Base-by-base conservation (phyloP, 2,888 invertebrate species). In the Melinopterus prodromus region DNA sequence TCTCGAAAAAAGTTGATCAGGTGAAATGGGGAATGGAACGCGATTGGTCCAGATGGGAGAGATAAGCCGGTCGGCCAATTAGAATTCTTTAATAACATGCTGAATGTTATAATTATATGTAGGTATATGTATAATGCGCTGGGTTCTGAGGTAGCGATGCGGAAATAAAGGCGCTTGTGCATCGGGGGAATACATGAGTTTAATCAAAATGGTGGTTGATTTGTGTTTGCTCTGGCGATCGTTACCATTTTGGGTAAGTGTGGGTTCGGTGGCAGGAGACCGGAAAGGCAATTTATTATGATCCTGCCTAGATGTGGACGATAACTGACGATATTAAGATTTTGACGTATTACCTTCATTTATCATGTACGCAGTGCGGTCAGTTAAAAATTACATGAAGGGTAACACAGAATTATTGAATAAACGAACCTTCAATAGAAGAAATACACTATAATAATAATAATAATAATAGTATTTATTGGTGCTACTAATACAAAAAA, bases 11-110 rank as follows among this genome's bases (percentile, higher is more conserved):
- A 53, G 12, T 3, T 12, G 5, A 3, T 9, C 53, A 53, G 9
- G 53, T 53, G 53, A 53, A 53, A 53, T 53, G 53, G 53, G 53
- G 53, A 53, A 53, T 53, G 53, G 53, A 53, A 53, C 53, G 53
- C 53, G 53, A 53, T 53, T 53, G 53, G 53, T 53, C 53, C 9
- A 12, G 53, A 12, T 53, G 53, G 53, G 53, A 53, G 53, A 53
- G 53, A 53, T 53, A 53, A 53, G 53, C 7, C 53, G 53, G 53
- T 7, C 12, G 12, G 53, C 53, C 53, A 53, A 53, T 53, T 53
- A 53, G 53, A 53, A 53, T 53, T 53, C 53, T 53, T 53, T 53
- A 53, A 53, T 12, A 53, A 53, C 53, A 53, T 53, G 53, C 53
- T 53, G 53, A 53, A 53, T 53, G 53, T 53, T 53, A 53, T 53